Base-by-base conservation (phyloP, 2,888 invertebrate genomes). In the Hydroisotoma schaefferi region DNA sequence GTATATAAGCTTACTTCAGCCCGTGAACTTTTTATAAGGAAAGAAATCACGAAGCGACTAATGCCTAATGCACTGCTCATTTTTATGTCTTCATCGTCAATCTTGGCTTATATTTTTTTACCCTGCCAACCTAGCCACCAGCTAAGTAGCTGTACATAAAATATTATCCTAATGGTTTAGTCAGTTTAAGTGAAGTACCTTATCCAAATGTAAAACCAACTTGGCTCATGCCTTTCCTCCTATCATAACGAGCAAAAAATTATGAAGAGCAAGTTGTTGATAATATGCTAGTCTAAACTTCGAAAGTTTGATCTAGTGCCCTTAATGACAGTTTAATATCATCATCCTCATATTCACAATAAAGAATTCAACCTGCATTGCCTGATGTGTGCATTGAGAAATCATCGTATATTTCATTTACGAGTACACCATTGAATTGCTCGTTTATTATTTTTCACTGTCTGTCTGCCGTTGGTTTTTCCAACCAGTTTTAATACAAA, bases 251-350 rank as follows among this genome's bases (percentile, higher is more conserved):
- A 52, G 51, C 51, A 52, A 52, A 52, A 52, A 52, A 22, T 46
- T 46, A 52, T 52, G 26, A 52, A 52, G 51, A 33, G 25, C n/a
- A 33, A 52, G 37, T 52, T 52, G 51, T 29, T 46, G 55, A 29
- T 28, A 55, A 33, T 33, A 40, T 40, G 40, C 20, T 15, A 40
- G 40, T 40, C 20, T 15, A 20, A 15, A 20, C 8, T 15, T 40
- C 20, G 5, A 4, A 15, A 15, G n/a, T 29, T 46, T 63, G 63
- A 63, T 59, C 63, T 56, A 63, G 59, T 63, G 59, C 37, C 59
- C 63, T 49, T 63, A 63, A 63, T 63, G 63, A 54, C 54, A 57
- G 54, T 63, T 63, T 63, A 63, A 63, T 57, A 57, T 56, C 59
- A 33, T 52, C 51, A 52, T 40, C 40, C 40, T 40, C 5, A 5